Percentiles rank a stretch among this genome's conserved stretches.
These are phyloP conservation scores for Solenodon paradoxus DNA, from an alignment of 2,113 vertebrate species.

Conservation along the genomic window DNA sequence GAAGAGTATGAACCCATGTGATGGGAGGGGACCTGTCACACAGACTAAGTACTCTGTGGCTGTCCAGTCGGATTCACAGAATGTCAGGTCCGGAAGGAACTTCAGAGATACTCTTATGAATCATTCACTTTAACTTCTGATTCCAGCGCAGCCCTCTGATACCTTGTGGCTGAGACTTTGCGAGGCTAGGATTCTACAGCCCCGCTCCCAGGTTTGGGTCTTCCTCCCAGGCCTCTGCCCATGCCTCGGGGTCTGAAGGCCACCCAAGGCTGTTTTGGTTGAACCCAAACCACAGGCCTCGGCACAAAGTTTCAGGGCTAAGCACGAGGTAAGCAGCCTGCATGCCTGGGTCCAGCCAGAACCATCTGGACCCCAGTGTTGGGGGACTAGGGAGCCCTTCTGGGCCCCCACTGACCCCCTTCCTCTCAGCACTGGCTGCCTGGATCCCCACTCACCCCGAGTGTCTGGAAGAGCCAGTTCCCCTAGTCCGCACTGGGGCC, in stretches of 20 bases:
- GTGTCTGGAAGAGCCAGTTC: constrained; percentile 52
- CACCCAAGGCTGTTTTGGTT: not conserved
- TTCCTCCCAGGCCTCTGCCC: not conserved
- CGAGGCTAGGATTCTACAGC: not conserved
- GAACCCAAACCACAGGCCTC: not conserved
- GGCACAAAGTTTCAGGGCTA: not conserved
- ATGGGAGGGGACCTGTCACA: accelerated
- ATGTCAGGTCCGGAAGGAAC: not conserved
- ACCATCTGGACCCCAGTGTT: not conserved
- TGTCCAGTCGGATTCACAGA: not conserved
- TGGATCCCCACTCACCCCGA: not conserved
- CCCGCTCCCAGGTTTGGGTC: not conserved
- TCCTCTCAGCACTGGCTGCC: not conserved
- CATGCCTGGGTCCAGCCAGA: not conserved
- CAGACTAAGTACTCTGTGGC: not conserved
- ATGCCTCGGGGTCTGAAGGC: not conserved
- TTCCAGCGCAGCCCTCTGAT: not conserved
- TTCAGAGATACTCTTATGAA: not conserved
- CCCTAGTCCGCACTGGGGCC: constrained; percentile 31
- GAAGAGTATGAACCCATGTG: not conserved
- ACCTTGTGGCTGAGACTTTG: not conserved
- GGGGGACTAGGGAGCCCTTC: not conserved
- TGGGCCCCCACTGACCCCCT: not conserved
- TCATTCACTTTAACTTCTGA: not conserved
- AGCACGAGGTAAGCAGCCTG: not conserved